Percentiles rank a stretch among this genome's conserved stretches.
Evolutionary conservation across 2,113 vertebrate genomes (phyloP).

Genomic region (Ophthalmolycus amberensis): DNA sequence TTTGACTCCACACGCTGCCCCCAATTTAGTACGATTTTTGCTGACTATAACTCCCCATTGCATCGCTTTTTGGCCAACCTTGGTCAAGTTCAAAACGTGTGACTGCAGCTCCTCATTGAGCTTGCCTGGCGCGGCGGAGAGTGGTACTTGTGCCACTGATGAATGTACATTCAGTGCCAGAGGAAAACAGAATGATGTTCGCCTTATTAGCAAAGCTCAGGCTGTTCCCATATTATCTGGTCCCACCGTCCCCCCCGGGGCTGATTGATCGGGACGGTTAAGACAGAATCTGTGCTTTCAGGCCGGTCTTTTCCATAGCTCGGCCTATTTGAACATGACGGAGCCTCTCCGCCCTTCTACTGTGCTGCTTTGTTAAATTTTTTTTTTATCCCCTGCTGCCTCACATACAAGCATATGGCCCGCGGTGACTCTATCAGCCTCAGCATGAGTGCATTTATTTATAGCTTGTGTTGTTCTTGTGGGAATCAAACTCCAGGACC

Average conservation of each 20-base stretch:
- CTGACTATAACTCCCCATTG: constrained; percentile 45
- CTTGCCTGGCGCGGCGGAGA: constrained; percentile 13
- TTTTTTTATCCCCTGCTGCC: neutral
- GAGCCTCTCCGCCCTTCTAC: neutral
- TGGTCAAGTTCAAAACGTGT: constrained; percentile 50
- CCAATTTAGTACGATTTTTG: constrained; percentile 50
- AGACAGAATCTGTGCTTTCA: neutral
- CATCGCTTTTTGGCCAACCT: constrained; percentile 37
- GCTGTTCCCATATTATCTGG: neutral
- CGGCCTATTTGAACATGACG: constrained; percentile 9
- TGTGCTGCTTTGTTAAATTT: neutral
- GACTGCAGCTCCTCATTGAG: constrained; percentile 40
- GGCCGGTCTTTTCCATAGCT: neutral
- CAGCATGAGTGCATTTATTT: constrained; percentile 36
- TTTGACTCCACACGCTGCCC: constrained; percentile 49
- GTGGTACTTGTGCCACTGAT: constrained; percentile 34
- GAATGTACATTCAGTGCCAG: constrained; percentile 32
- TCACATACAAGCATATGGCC: constrained; percentile 19
- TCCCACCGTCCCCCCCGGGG: neutral
- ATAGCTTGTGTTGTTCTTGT: neutral
- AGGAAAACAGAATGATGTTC: constrained; percentile 6
- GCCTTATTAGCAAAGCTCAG: constrained; percentile 21
- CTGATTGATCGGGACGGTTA: constrained; percentile 14
- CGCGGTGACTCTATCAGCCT: constrained; percentile 2
- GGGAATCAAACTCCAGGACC: constrained; percentile 37